Evolutionary conservation across 1,140 invertebrate species (phyloP).

Genomic region (Calephelis nemesis): DNA sequence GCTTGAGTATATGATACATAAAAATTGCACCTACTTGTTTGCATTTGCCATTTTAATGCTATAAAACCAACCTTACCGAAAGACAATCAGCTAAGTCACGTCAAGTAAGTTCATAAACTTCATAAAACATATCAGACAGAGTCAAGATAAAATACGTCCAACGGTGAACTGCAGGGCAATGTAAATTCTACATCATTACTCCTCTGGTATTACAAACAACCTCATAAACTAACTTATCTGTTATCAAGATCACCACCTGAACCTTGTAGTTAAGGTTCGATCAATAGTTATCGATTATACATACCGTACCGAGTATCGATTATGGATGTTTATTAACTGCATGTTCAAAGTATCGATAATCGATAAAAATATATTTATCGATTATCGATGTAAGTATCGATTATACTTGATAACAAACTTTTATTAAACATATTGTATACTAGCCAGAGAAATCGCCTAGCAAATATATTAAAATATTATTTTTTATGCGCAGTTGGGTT

Average conservation of each 20-base stretch:
- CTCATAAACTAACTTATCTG: constrained; percentile 29
- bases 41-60: too few relatives aligned
- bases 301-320: constrained; percentile 3
- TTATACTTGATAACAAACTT: too few relatives aligned
- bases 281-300: neutral
- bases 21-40: too few relatives aligned
- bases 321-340: neutral
- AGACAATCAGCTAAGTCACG: neutral
- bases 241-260: constrained; percentile 22
- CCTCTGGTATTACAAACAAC: constrained; percentile 29
- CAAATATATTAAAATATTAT: too few relatives aligned
- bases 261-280: constrained; percentile 16
- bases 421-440: too few relatives aligned
- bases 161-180: constrained; percentile 9
- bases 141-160: constrained; percentile 7
- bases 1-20: too few relatives aligned
- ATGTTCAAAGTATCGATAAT: neutral
- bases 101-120: neutral
- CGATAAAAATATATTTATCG: neutral
- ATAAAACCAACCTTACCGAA: too few relatives aligned
- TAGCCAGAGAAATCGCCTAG: too few relatives aligned
- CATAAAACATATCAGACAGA: neutral
- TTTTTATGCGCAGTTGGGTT: too few relatives aligned
- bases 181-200: constrained; percentile 20
- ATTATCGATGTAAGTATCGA: too few relatives aligned